Evolutionary conservation across 1,140 invertebrate species (phyloP).

Genomic region (Mercenaria mercenaria): DNA sequence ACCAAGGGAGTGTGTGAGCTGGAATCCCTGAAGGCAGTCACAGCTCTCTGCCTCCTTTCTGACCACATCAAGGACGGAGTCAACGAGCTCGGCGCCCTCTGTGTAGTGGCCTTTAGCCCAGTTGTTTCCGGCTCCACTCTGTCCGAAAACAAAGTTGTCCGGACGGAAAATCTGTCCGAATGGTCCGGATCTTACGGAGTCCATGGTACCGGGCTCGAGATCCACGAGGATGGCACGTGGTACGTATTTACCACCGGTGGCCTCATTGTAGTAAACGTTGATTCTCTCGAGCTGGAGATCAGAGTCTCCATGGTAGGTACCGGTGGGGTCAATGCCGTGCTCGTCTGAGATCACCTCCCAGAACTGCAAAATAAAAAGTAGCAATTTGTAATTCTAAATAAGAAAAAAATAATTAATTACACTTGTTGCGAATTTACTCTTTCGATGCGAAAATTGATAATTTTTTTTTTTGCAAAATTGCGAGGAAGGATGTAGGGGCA

Average conservation of each 20-base stretch:
- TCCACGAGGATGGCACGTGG: conserved; percentile 94
- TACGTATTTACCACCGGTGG: conserved; percentile 73
- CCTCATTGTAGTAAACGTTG: conserved; percentile 87
- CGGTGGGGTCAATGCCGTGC: conserved; percentile 87
- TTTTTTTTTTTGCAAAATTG: no score
- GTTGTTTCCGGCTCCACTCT: conserved; percentile 92
- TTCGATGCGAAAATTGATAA: no score
- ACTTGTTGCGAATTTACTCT: no score
- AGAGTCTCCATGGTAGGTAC: conserved; percentile 86
- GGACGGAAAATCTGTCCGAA: conserved; percentile 84
- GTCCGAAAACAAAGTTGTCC: conserved; percentile 85
- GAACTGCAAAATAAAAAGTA: conserved; percentile 89
- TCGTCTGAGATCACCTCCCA: conserved; percentile 95
- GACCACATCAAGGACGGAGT: conserved; percentile 92
- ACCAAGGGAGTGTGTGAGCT: conserved; percentile 92
- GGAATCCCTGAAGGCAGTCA: conserved; percentile 92
- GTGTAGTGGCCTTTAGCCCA: conserved; percentile 98
- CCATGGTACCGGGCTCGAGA: conserved; percentile 98
- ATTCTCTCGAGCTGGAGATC: conserved; percentile 87
- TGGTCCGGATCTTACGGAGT: conserved; percentile 87
- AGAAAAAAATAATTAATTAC: background rate
- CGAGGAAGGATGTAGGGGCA: background rate
- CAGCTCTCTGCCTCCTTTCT: conserved; percentile 94
- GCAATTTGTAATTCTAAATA: background rate
- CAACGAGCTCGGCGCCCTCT: conserved; percentile 95